phyloP scores from a whole-genome alignment of 2,888 invertebrate genomes.

The Scaptomyza cyrtandrae region DNA sequence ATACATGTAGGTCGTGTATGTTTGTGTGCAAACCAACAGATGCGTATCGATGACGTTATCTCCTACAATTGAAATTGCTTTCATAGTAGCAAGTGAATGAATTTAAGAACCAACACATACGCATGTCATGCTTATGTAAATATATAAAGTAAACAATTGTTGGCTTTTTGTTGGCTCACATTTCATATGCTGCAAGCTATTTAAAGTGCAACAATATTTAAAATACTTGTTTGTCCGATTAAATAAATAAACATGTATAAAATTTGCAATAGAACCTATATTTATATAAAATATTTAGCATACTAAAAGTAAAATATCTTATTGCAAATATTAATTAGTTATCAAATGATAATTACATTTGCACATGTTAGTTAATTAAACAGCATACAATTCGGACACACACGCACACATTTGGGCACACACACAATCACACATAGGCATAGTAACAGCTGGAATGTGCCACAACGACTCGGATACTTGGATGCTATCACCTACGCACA shows the following conservation, averaged over 20 bases:
- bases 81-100: constrained; percentile 22
- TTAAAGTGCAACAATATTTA: not conserved
- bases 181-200: too few relatives aligned
- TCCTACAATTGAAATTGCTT: constrained; percentile 52
- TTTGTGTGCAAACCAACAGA: constrained; percentile 8
- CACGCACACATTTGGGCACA: not conserved
- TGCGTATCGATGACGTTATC: constrained; percentile 61
- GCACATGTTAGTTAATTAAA: not conserved
- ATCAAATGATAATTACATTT: not conserved
- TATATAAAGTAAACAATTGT: too few relatives aligned
- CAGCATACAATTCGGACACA: not conserved
- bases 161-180: constrained; percentile 5
- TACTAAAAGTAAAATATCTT: too few relatives aligned
- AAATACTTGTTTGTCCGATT: not conserved
- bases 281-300: too few relatives aligned
- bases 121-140: constrained; percentile 4
- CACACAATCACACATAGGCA: not conserved
- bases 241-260: not conserved
- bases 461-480: constrained; percentile 3
- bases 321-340: not conserved
- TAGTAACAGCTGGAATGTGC: constrained; percentile 26
- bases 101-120: constrained; percentile 9
- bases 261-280: too few relatives aligned
- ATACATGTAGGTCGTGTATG: not conserved
- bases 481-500: constrained; percentile 29